Conservation (phyloP, 2,888 invertebrate species). For the Clostera curtula region DNA sequence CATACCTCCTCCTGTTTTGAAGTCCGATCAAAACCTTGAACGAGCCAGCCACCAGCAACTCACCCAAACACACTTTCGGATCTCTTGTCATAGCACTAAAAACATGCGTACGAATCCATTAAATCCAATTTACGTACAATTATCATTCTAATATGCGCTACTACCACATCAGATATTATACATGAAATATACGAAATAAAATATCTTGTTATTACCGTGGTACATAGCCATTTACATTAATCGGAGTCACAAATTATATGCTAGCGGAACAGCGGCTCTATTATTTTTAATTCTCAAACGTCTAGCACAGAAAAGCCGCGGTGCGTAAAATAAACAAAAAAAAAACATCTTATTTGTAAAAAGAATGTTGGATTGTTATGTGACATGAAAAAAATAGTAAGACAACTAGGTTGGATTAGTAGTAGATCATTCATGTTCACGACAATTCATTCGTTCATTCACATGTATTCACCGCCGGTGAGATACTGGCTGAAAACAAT, state of each 20-base stretch:
- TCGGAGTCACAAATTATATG: constrained; percentile 25
- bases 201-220: constrained; percentile 17
- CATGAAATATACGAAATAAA: constrained; percentile 12
- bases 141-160: no score
- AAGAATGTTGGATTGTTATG: constrained; percentile 7
- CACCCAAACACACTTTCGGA: no score
- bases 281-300: constrained; percentile 24
- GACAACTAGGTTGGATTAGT: background rate
- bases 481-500: no score
- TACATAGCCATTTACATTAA: constrained; percentile 23
- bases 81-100: no score
- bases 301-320: constrained; percentile 22
- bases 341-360: constrained; percentile 26
- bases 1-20: no score
- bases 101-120: no score
- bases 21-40: no score
- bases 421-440: no score
- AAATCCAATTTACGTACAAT: no score
- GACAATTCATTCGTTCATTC: no score
- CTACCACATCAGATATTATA: background rate
- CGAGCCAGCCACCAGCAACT: no score
- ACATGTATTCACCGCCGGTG: no score
- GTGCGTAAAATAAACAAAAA: constrained; percentile 45
- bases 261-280: constrained; percentile 16
- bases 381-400: constrained; percentile 5